A percentile compares a stretch with the other conserved stretches of the same genome.
Conservation (phyloP, 2,113 vertebrate species). For the Sisor rabdophorus region DNA sequence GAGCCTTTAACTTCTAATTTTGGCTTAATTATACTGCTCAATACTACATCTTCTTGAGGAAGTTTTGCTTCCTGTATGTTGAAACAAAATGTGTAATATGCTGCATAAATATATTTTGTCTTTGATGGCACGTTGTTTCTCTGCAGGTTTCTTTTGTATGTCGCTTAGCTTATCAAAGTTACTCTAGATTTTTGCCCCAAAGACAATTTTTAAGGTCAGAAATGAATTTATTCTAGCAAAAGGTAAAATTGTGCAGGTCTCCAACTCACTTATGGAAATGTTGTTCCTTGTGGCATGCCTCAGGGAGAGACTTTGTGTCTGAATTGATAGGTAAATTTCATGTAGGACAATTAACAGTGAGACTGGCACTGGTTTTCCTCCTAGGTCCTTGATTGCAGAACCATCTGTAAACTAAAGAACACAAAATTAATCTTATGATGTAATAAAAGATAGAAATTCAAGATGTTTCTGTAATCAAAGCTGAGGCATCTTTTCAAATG, state of each 20-base stretch:
- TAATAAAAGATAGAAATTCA: too few relatives aligned
- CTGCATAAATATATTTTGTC: background rate
- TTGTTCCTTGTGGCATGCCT: constrained; percentile 62
- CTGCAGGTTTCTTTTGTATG: constrained; percentile 58
- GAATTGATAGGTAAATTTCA: constrained; percentile 38
- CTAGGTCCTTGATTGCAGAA: constrained; percentile 16
- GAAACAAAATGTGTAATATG: background rate
- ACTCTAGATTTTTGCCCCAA: constrained; percentile 67
- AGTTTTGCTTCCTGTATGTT: constrained; percentile 4
- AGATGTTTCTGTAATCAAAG: constrained; percentile 3
- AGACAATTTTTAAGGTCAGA: constrained; percentile 72
- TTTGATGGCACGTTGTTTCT: constrained; percentile 57
- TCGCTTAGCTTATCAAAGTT: constrained; percentile 68
- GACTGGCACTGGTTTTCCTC: background rate
- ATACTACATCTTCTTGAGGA: background rate
- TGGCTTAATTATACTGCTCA: constrained; percentile 12
- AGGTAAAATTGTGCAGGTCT: constrained; percentile 59
- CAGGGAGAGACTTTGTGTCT: constrained; percentile 38
- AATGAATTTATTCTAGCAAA: constrained; percentile 68
- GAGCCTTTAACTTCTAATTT: constrained; percentile 32
- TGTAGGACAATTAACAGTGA: constrained; percentile 10
- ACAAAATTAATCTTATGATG: too few relatives aligned
- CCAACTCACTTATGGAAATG: constrained; percentile 63
- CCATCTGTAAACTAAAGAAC: constrained; percentile 18
- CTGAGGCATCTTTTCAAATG: background rate